Evolutionary conservation across 2,797 vertebrate species (phyloP).

Genomic region (Pachyuromys duprasi): DNA sequence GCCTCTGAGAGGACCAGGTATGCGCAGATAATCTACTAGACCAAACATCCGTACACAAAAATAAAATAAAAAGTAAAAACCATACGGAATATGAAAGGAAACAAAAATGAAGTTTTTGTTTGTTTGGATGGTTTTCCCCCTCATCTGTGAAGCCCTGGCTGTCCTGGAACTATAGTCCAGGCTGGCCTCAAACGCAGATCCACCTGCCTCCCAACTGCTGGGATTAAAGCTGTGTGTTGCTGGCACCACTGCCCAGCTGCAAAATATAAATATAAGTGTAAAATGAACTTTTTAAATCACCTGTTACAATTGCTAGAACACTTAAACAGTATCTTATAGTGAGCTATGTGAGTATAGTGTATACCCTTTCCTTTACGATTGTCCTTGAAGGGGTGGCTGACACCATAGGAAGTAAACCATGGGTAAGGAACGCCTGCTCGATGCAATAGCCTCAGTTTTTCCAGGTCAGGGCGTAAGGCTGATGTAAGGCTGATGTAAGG

Average conservation of each 20-base stretch:
- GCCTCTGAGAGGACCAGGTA: background rate
- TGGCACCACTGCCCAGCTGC: background rate
- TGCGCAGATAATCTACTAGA: background rate
- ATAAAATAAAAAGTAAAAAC: constrained; percentile 14
- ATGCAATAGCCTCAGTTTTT: background rate
- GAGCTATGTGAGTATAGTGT: background rate
- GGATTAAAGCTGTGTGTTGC: background rate
- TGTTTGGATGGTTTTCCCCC: background rate
- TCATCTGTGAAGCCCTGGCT: background rate
- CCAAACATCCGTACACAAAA: background rate
- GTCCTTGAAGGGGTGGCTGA: background rate
- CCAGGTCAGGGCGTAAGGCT: background rate
- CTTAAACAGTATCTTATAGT: background rate
- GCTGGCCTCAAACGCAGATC: background rate
- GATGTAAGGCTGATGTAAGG: background rate
- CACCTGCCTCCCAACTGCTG: background rate
- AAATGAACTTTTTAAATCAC: too few species aligned
- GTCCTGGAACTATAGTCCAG: background rate
- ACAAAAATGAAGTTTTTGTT: background rate
- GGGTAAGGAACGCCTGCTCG: too few species aligned
- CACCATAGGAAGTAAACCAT: background rate
- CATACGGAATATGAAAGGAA: constrained; percentile 1
- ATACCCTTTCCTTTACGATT: background rate
- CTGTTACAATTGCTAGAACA: background rate
- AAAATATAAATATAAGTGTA: background rate